Evolutionary conservation across 2,797 vertebrate species (phyloP).

Genomic region (Threskiornis aethiopicus): DNA sequence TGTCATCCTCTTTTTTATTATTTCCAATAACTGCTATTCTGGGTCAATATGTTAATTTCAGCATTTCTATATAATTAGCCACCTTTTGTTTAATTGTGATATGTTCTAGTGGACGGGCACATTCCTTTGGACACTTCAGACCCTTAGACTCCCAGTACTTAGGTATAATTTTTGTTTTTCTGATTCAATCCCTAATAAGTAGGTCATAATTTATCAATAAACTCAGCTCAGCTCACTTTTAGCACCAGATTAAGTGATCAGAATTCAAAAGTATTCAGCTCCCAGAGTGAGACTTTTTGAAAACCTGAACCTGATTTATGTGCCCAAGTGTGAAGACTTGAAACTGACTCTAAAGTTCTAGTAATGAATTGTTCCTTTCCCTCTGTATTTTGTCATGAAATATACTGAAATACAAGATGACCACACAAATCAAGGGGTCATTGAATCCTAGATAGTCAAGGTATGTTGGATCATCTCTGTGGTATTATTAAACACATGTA

Average conservation of each 20-base stretch:
- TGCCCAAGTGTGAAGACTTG: neutral
- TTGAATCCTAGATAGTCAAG: neutral
- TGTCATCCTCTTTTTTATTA: neutral
- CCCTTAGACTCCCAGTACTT: neutral
- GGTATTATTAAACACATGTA: neutral
- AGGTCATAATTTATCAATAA: neutral
- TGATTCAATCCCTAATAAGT: neutral
- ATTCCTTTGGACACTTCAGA: neutral
- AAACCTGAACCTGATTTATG: neutral
- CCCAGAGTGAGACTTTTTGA: neutral
- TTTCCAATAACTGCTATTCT: neutral
- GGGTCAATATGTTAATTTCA: neutral
- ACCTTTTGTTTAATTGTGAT: neutral
- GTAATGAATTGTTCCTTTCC: neutral
- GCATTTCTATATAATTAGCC: neutral
- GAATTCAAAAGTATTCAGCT: neutral
- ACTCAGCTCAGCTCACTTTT: neutral
- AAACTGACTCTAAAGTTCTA: neutral
- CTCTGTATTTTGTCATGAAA: neutral
- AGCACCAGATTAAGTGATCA: neutral
- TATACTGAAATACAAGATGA: neutral
- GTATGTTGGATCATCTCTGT: neutral
- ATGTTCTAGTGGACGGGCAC: neutral
- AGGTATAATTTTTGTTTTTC: neutral
- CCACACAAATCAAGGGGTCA: neutral